phyloP scores from a whole-genome alignment of 2,888 invertebrate genomes.

The Sipha maydis region DNA sequence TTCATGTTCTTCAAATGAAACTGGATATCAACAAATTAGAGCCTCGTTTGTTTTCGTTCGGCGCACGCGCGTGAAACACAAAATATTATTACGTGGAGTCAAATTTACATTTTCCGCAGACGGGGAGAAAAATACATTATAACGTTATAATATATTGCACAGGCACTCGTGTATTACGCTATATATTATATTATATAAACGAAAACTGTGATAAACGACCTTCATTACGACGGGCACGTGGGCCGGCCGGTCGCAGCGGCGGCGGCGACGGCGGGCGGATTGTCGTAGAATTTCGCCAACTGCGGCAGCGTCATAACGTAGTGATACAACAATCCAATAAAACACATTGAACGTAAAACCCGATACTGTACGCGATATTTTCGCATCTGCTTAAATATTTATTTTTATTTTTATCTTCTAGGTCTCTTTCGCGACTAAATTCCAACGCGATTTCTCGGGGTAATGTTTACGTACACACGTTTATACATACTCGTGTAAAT shows the following conservation, averaged over 20 bases:
- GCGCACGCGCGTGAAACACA: neutral
- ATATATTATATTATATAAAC: neutral
- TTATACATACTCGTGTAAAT: too few relatives aligned
- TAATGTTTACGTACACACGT: neutral
- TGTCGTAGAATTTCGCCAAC: neutral
- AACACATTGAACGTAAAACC: neutral
- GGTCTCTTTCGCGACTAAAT: slow-evolving; percentile 2
- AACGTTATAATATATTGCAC: too few relatives aligned
- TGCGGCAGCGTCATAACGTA: neutral
- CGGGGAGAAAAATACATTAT: too few relatives aligned
- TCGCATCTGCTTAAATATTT: neutral
- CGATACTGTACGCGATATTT: neutral
- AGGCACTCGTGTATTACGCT: too few relatives aligned
- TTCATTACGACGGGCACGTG: neutral
- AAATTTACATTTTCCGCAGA: too few relatives aligned
- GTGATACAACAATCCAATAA: neutral
- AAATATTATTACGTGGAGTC: too few relatives aligned
- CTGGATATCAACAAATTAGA: neutral
- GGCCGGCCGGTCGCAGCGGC: neutral
- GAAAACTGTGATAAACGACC: neutral
- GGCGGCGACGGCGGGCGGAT: neutral
- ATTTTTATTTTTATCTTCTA: neutral
- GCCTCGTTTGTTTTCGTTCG: neutral
- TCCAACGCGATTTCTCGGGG: slow-evolving; percentile 33
- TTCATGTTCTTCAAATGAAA: too few relatives aligned